Base-by-base conservation (phyloP, 2,888 invertebrate genomes). In the Keiferia lycopersicella region DNA sequence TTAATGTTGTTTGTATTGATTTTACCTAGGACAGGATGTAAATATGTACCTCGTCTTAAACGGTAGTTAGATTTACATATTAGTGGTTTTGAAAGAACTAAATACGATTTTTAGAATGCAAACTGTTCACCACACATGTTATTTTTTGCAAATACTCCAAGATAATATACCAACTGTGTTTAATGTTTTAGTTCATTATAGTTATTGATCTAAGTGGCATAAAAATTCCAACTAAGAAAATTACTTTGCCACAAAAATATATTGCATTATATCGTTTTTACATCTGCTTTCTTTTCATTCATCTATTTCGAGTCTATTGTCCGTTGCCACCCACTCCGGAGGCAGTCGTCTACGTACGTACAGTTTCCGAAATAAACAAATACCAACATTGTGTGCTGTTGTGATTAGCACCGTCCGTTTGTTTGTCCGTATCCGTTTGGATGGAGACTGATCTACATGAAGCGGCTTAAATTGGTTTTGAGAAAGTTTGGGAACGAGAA, bases 291-390 rank as follows among this genome's bases (percentile, higher is more conserved):
- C 12, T 20, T 20, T 18, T 7, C 16, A 16, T 18, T 20, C 18
- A 51, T 51, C 20, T 18, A 51, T 26, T n/a, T 26, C 12, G n/a
- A 12, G 16, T 56, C 16, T 10, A 2, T 30, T 56, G 56, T 26
- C 48, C 12, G 12, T 78, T 88, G 83, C 91, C 91, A 90, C 90
- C 90, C 89, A 89, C 86, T 87, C 77, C 64, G 81, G 71, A n/a
- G n/a, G 51, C 16, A 56, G 53, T 69, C 69, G 76, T 81, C 82
- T 82, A 51, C 51, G 12, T 51, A 51, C 51, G 20, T 51, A 78
- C 79, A 78, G 80, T 84, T 85, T 87, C 87, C 83, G 80, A 86
- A 87, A 88, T 87, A 91, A 91, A 91, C 90, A 89, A 83, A 85
- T 80, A 72, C n/a, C n/a, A n/a, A n/a, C 79, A 84, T 84, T 89